phyloP scores from a whole-genome alignment of 1,140 invertebrate species.

The Megathymus violae region DNA sequence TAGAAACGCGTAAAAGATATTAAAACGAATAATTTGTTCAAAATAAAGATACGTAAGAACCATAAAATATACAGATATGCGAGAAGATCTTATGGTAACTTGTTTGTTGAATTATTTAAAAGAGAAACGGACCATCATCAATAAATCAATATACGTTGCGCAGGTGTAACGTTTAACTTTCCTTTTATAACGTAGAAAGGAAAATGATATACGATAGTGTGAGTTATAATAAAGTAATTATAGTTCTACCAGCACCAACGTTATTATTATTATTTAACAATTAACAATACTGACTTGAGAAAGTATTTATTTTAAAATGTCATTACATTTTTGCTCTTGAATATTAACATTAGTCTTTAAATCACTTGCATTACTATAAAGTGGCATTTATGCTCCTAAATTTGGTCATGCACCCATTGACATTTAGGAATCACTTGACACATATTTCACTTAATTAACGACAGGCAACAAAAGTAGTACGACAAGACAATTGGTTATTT shows the following conservation, averaged over 20 bases:
- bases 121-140: constrained; percentile 47
- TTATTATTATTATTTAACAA: no score
- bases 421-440: constrained; percentile 22
- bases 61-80: constrained; percentile 6
- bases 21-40: constrained; percentile 33
- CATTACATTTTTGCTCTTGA: no score
- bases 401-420: constrained; percentile 11
- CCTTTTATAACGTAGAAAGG: constrained; percentile 22
- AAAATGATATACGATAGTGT: no score
- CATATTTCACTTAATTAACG: background rate
- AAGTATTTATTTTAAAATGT: no score
- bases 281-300: no score
- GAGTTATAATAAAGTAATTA: no score
- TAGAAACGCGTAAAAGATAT: constrained; percentile 41
- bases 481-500: constrained; percentile 62
- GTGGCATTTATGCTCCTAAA: no score
- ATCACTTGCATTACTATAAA: no score
- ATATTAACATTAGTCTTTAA: no score
- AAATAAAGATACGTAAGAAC: constrained; percentile 26
- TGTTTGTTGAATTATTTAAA: constrained; percentile 55
- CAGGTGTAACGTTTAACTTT: constrained; percentile 24
- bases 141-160: constrained; percentile 12
- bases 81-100: constrained; percentile 29
- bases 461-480: constrained; percentile 20
- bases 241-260: no score